phyloP scores from a whole-genome alignment of 2,888 invertebrate species.

The Sphecodes monilicornis region DNA sequence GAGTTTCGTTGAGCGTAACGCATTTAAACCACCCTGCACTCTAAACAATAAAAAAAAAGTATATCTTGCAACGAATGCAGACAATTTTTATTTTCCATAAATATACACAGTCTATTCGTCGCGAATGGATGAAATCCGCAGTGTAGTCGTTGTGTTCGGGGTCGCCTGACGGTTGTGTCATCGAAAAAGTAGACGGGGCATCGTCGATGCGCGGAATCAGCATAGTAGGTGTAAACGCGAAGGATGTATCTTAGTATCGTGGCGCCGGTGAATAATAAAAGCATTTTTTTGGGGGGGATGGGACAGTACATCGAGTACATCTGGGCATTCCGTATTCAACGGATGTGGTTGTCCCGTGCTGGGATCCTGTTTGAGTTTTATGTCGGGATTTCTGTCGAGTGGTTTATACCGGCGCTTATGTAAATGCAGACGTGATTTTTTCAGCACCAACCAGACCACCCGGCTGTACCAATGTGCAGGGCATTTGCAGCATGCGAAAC shows the following conservation, averaged over 20 bases:
- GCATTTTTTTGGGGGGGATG: constrained; percentile 65
- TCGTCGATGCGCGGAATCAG: constrained; percentile 20
- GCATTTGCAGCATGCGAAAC: constrained; percentile 77
- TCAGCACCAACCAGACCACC: constrained; percentile 74
- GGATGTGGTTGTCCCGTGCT: constrained; percentile 77
- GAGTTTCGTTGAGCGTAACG: too few species aligned
- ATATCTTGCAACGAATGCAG: neutral
- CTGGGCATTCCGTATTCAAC: constrained; percentile 82
- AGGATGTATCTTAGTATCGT: constrained; percentile 60
- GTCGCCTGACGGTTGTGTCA: neutral
- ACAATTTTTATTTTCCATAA: neutral
- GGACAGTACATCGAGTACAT: constrained; percentile 66
- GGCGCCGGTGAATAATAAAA: constrained; percentile 77
- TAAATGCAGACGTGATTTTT: constrained; percentile 84
- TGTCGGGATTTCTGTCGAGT: constrained; percentile 83
- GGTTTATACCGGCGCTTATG: constrained; percentile 84
- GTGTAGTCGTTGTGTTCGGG: neutral
- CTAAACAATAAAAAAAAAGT: too few species aligned
- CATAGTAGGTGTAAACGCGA: constrained; percentile 33
- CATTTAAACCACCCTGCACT: too few species aligned
- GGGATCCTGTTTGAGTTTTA: constrained; percentile 82
- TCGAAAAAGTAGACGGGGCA: constrained; percentile 6
- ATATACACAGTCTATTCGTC: neutral
- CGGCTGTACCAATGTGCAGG: constrained; percentile 76
- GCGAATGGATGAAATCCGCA: neutral